Conservation (phyloP, 2,113 vertebrate species). For the Polyodon spathula region DNA sequence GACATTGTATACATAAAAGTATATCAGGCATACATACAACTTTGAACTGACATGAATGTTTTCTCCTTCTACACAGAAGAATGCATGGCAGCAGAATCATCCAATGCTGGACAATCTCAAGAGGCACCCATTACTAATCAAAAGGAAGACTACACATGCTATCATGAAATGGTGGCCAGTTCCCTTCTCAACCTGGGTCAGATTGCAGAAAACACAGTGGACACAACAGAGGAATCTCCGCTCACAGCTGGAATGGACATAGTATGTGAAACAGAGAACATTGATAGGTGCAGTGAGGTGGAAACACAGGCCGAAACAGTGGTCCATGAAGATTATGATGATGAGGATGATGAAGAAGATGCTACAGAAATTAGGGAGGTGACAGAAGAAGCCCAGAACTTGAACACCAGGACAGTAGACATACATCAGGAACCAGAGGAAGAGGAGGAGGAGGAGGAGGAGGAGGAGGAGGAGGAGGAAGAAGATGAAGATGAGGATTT, state of each 20-base stretch:
- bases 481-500: constrained; percentile 32
- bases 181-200: constrained; percentile 78
- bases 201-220: constrained; percentile 51
- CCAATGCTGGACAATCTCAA: constrained; percentile 15
- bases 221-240: constrained; percentile 37
- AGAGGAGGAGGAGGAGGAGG: constrained; percentile 41
- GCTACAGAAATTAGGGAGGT: constrained; percentile 19
- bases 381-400: constrained; percentile 11
- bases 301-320: constrained; percentile 24
- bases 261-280: constrained; percentile 34
- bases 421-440: constrained; percentile 38
- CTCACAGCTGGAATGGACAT: constrained; percentile 25
- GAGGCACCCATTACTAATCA: constrained; percentile 10
- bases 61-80: constrained; percentile 42
- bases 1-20: neutral
- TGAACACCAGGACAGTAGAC: constrained; percentile 31
- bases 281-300: constrained; percentile 18
- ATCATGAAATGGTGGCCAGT: constrained; percentile 72
- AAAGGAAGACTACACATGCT: constrained; percentile 61
- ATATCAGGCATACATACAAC: neutral
- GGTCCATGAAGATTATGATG: constrained; percentile 36
- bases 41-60: neutral
- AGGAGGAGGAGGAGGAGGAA: constrained; percentile 42
- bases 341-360: constrained; percentile 42
- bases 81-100: constrained; percentile 47